Evolutionary conservation across 2,113 vertebrate species (phyloP), one percentile per base, ranked within the genome.

Genomic region (Conger conger): DNA sequence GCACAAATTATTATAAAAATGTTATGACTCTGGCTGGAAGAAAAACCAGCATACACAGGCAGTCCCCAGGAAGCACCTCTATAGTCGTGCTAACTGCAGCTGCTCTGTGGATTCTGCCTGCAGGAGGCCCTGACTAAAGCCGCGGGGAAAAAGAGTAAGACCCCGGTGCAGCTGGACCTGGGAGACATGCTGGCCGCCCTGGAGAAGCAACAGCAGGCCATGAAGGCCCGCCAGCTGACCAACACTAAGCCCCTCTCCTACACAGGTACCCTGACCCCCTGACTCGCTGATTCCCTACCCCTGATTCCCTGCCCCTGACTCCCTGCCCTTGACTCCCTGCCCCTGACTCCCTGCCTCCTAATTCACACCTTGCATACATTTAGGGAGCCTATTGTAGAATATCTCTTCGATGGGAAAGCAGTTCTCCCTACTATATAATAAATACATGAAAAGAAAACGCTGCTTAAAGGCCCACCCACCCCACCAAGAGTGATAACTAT

Each of bases 161-260:
- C 97, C 1, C 97, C 97, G 0, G 97, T 99, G 0, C 97, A 99
- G 94, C 87, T 99, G n/a, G 98, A 99, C 89, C 93, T 99, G 87
- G 98, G 98, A 0, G 98, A 99, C 88, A 99, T 99, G 97, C 89
- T 99, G 79, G 97, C 97, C 79, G 98, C 97, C 87, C 93, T 99
- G 86, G 98, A 99, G 92, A 98, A 97, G 87, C 98, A 99, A 73
- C 98, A 99, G 84, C 97, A 98, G 88, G 98, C 98, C 0, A 97
- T 99, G 98, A 99, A 97, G 91, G 98, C 98, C 33, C 95, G 96
- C 57, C 98, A 99, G 79, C 95, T 99, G 84, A 99, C 95, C 84
- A 99, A 99, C 81, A 99, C 98, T 86, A 97, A 98, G 83, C 98
- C 98, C 0, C 93, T 99, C 37, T 96, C 97, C 0, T 97, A 97